Evolutionary conservation across 1,140 invertebrate species (phyloP).

Genomic region (Antheraea mylitta): DNA sequence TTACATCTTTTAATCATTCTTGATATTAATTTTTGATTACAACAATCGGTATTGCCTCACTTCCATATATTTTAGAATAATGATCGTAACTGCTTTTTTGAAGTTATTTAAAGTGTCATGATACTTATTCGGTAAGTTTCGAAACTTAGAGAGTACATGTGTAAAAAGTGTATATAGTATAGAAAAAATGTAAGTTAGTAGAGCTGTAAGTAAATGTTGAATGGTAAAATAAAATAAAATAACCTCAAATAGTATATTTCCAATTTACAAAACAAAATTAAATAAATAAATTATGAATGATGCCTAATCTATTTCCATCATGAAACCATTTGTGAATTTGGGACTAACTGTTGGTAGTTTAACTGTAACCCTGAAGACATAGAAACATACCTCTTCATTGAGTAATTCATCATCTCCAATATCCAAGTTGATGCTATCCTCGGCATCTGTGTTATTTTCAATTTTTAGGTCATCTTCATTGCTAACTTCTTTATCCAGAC

Average conservation of each 20-base stretch:
- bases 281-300: conserved; percentile 11
- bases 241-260: conserved; percentile 17
- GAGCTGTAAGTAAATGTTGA: neutral
- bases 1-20: too few relatives aligned
- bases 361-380: conserved; percentile 69
- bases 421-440: conserved; percentile 90
- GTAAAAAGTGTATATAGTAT: too few relatives aligned
- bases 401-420: conserved; percentile 90
- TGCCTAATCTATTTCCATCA: conserved; percentile 67
- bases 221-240: conserved; percentile 15
- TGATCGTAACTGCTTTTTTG: too few relatives aligned
- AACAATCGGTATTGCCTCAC: too few relatives aligned
- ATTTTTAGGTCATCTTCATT: conserved; percentile 65
- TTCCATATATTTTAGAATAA: too few relatives aligned
- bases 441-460: conserved; percentile 81
- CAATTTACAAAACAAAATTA: conserved; percentile 1
- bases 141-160: too few relatives aligned
- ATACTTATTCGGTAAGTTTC: too few relatives aligned
- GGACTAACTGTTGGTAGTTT: conserved; percentile 41
- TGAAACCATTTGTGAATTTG: conserved; percentile 53
- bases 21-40: too few relatives aligned
- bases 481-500: conserved; percentile 53
- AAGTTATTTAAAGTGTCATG: too few relatives aligned
- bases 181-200: neutral
- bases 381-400: conserved; percentile 84